Evolutionary conservation across 2,888 invertebrate species (phyloP).

Genomic region (Koerneria pararmatus): DNA sequence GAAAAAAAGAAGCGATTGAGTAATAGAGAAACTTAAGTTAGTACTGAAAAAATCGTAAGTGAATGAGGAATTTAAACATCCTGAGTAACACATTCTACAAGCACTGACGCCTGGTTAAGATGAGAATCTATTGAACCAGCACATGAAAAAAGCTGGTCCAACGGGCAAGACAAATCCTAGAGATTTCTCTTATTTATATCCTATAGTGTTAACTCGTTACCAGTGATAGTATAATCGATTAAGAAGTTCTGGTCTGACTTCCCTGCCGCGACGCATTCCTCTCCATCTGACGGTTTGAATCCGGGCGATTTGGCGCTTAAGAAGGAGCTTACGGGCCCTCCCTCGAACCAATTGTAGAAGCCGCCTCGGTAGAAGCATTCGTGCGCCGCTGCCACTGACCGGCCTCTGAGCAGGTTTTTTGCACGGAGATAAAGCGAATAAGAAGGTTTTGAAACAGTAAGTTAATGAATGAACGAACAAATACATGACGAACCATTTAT

Average conservation of each 20-base stretch:
- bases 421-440: not conserved
- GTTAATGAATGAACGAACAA: not conserved
- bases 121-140: no score
- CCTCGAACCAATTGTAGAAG: conserved; percentile 53
- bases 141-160: no score
- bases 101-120: no score
- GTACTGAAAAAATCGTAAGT: no score
- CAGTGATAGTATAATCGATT: not conserved
- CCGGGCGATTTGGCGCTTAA: conserved; percentile 30
- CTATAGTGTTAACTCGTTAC: no score
- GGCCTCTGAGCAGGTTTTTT: conserved; percentile 17
- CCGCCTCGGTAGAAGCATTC: conserved; percentile 53
- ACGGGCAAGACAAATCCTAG: no score
- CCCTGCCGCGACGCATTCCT: conserved; percentile 33
- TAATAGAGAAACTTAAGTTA: no score
- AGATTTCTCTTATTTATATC: no score
- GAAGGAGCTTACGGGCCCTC: not conserved
- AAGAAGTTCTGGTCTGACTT: conserved; percentile 10
- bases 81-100: no score
- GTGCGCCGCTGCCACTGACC: conserved; percentile 31
- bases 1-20: no score
- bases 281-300: conserved; percentile 39
- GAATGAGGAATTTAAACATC: no score
- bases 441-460: not conserved
- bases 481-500: no score